A percentile compares a stretch with the other conserved stretches of the same genome.
Evolutionary conservation across 1,140 invertebrate species (phyloP).

Genomic region (Vanessa atalanta): DNA sequence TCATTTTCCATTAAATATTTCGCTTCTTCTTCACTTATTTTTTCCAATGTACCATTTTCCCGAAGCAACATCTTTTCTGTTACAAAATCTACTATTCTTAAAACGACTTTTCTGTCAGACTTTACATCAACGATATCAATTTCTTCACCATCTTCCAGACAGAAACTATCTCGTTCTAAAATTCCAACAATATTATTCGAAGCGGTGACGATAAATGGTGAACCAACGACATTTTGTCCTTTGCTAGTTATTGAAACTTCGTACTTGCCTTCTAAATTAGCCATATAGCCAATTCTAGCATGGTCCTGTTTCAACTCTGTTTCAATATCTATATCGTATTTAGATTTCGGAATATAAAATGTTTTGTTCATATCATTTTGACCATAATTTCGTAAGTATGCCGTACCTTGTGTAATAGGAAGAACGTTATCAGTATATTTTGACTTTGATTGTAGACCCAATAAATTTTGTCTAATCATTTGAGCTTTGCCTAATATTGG

Average conservation of each 20-base stretch:
- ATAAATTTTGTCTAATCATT: slow-evolving; percentile 69
- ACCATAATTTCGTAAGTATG: slow-evolving; percentile 69
- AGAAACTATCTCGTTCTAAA: slow-evolving; percentile 67
- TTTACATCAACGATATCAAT: slow-evolving; percentile 71
- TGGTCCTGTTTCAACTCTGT: slow-evolving; percentile 63
- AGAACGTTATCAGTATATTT: slow-evolving; percentile 66
- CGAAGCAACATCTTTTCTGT: slow-evolving; percentile 80
- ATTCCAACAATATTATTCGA: slow-evolving; percentile 64
- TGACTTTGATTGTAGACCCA: slow-evolving; percentile 63
- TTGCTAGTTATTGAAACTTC: slow-evolving; percentile 77
- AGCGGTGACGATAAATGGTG: slow-evolving; percentile 73
- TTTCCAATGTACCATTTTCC: slow-evolving; percentile 78
- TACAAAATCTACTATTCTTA: slow-evolving; percentile 80
- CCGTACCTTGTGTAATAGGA: slow-evolving; percentile 68
- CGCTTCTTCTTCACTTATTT: slow-evolving; percentile 71
- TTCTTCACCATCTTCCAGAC: slow-evolving; percentile 76
- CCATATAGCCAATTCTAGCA: slow-evolving; percentile 70
- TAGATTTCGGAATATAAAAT: slow-evolving; percentile 73
- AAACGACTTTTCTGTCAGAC: slow-evolving; percentile 74
- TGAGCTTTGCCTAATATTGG: slow-evolving; percentile 76
- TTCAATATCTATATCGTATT: slow-evolving; percentile 74
- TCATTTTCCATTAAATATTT: slow-evolving; percentile 61
- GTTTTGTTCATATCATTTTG: slow-evolving; percentile 76
- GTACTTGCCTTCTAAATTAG: slow-evolving; percentile 70
- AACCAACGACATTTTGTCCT: slow-evolving; percentile 76